Conservation (phyloP, 2,113 vertebrate species). For the Noctilio leporinus region DNA sequence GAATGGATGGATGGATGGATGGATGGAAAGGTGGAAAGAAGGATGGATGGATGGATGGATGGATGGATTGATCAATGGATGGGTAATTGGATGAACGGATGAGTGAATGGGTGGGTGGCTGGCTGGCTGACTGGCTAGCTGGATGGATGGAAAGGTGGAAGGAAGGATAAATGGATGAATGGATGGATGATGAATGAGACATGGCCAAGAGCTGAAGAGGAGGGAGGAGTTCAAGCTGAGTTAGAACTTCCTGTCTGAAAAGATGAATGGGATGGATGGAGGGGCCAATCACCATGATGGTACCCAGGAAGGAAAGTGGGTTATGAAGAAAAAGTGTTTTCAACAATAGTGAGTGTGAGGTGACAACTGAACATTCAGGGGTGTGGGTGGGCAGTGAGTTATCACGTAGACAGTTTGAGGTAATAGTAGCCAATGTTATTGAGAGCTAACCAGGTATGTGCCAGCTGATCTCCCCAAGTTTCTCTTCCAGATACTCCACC, state of each 20-base stretch:
- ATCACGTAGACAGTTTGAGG: no score
- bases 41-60: not conserved
- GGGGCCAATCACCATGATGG: not conserved
- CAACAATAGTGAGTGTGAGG: not conserved
- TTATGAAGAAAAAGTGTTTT: not conserved
- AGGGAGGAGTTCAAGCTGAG: not conserved
- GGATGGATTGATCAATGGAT: not conserved
- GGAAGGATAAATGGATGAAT: not conserved
- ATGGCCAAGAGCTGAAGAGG: not conserved
- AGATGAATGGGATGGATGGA: not conserved
- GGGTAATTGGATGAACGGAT: no score
- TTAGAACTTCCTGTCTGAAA: not conserved
- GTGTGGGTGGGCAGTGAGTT: not conserved
- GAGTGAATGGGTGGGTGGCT: no score
- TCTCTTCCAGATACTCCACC: constrained; percentile 1
- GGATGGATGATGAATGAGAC: not conserved
- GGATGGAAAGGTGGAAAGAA: not conserved
- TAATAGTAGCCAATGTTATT: not conserved
- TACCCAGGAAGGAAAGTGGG: not conserved
- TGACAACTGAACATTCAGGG: not conserved
- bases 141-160: not conserved
- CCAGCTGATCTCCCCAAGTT: not conserved
- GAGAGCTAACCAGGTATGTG: not conserved
- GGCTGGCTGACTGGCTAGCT: no score
- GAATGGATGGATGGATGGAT: not conserved